Evolutionary conservation across 2,888 invertebrate genomes (phyloP).

Genomic region (Epistrophe eligans): DNA sequence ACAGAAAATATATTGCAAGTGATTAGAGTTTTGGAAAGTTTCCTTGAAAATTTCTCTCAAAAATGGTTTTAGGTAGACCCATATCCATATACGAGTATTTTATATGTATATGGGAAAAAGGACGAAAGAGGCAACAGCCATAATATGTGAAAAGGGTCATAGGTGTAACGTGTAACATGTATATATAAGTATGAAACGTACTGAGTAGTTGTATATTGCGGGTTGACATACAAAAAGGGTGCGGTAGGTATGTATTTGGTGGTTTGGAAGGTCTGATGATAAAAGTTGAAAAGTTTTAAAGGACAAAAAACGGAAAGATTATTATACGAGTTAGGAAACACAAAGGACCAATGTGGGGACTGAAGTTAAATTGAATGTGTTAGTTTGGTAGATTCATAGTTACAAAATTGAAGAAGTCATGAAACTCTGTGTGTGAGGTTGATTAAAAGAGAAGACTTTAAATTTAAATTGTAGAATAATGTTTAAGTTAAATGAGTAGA

Average conservation of each 20-base stretch:
- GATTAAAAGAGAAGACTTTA: neutral
- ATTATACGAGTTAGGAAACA: slow-evolving; percentile 10
- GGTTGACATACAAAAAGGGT: neutral
- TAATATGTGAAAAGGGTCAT: slow-evolving; percentile 9
- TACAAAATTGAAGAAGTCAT: neutral
- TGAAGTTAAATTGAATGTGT: slow-evolving; percentile 31
- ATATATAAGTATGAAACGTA: neutral
- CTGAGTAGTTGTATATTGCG: neutral
- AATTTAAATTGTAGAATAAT: slow-evolving; percentile 8
- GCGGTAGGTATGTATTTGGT: too few species aligned
- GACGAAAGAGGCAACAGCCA: neutral
- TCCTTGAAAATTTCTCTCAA: slow-evolving; percentile 3
- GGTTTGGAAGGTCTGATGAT: slow-evolving; percentile 16
- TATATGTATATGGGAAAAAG: neutral
- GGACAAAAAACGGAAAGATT: slow-evolving; percentile 18
- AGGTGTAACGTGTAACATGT: slow-evolving; percentile 3
- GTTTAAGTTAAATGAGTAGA: neutral
- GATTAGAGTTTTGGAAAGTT: slow-evolving; percentile 36
- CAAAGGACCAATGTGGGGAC: slow-evolving; percentile 18
- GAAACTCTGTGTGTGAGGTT: neutral
- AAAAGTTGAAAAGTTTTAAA: slow-evolving; percentile 30
- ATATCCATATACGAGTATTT: neutral
- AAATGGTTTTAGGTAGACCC: slow-evolving; percentile 7
- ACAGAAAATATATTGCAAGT: slow-evolving; percentile 36
- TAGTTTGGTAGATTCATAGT: slow-evolving; percentile 14